A percentile compares a stretch with the other conserved stretches of the same genome.
These are phyloP conservation scores for Chrosomus eos DNA, from an alignment of 2,797 vertebrate species.

Conservation along the genomic window DNA sequence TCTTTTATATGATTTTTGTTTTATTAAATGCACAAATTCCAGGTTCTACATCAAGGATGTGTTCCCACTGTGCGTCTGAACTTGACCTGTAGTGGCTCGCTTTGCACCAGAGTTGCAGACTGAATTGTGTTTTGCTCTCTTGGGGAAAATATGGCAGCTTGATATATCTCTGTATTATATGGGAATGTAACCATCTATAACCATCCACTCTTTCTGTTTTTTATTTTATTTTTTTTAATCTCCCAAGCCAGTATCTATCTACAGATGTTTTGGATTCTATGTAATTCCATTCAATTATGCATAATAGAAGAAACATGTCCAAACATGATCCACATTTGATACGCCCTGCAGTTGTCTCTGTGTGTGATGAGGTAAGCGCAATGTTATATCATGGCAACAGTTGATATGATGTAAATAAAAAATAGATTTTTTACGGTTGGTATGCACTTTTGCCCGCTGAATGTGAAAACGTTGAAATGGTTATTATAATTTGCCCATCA, in stretches of 20 bases:
- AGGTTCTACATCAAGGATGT: conserved; percentile 64
- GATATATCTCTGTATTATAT: conserved; percentile 64
- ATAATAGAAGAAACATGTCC: conserved; percentile 57
- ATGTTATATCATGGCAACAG: conserved; percentile 43
- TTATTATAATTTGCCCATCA: background rate
- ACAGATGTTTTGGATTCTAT: conserved; percentile 60
- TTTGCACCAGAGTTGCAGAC: conserved; percentile 55
- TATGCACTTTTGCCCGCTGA: conserved; percentile 40
- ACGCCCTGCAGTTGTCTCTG: conserved; percentile 48
- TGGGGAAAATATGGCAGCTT: conserved; percentile 54
- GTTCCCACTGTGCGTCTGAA: conserved; percentile 52
- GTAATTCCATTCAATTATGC: conserved; percentile 15
- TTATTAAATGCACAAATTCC: conserved; percentile 67
- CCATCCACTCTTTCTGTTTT: conserved; percentile 51
- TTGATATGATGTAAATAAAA: conserved; percentile 62
- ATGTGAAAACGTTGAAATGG: background rate
- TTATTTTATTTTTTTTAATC: background rate
- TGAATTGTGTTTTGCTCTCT: conserved; percentile 12
- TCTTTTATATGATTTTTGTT: conserved; percentile 62
- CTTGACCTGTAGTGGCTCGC: conserved; percentile 51
- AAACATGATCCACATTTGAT: conserved; percentile 45
- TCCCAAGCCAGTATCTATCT: conserved; percentile 61
- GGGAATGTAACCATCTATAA: conserved; percentile 61
- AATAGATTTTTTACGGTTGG: conserved; percentile 40
- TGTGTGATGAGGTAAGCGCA: conserved; percentile 42